Percentiles rank a stretch among this genome's conserved stretches.
These are phyloP conservation scores for Aphrocallistes beatrix DNA, from an alignment of 37 sponge, comb jelly and placozoan genomes.

Conservation along the genomic window DNA sequence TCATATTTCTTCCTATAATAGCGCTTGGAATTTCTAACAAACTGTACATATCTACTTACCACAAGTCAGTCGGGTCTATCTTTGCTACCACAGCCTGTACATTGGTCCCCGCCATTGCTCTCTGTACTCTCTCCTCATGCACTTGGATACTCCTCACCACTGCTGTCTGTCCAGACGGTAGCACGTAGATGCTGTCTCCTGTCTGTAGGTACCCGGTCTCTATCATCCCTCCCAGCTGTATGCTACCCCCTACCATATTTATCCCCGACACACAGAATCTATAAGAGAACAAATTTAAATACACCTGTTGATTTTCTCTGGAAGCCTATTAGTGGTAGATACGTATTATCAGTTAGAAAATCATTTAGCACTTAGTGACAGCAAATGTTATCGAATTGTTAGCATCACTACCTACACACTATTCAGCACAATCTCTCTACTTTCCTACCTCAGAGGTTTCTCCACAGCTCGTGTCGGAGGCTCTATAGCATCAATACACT, in stretches of 20 bases:
- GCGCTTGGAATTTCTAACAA: background rate
- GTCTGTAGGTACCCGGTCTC: constrained; percentile 57
- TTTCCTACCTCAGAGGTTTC: constrained; percentile 46
- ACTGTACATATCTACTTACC: background rate
- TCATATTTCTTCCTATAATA: background rate
- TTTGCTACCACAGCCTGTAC: constrained; percentile 19
- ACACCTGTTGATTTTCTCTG: too few species aligned
- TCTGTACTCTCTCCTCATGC: constrained; percentile 24
- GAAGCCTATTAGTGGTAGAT: too few species aligned
- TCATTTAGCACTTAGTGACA: too few species aligned
- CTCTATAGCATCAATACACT: constrained; percentile 44
- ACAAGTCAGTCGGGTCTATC: constrained; percentile 24
- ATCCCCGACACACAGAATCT: constrained; percentile 9
- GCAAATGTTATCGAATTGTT: too few species aligned
- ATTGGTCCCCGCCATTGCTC: constrained; percentile 25
- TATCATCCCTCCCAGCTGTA: constrained; percentile 48
- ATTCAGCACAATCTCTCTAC: too few species aligned
- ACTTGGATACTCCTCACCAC: constrained; percentile 42
- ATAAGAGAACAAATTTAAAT: background rate
- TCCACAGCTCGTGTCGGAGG: constrained; percentile 62
- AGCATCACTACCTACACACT: too few species aligned
- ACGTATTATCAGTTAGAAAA: too few species aligned
- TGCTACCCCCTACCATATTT: constrained; percentile 28
- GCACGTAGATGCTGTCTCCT: constrained; percentile 41
- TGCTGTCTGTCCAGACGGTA: constrained; percentile 48